These are phyloP conservation scores for Thyatira batis DNA, from an alignment of 2,888 invertebrate species.

Conservation along the genomic window DNA sequence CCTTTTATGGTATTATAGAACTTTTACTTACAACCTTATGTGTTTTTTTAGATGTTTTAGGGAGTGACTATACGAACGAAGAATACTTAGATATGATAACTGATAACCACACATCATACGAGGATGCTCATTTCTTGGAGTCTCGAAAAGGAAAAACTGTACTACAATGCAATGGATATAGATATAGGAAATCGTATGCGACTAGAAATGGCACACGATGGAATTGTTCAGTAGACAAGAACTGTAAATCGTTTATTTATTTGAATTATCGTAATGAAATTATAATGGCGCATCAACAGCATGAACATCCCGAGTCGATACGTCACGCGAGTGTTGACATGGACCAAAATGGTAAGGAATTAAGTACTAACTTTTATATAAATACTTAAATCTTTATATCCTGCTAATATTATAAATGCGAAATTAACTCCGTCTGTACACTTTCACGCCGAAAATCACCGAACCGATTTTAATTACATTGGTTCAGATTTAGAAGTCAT, in stretches of 20 bases:
- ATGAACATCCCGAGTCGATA: constrained; percentile 41
- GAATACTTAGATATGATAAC: constrained; percentile 17
- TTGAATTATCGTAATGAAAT: constrained; percentile 61
- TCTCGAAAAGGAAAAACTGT: constrained; percentile 53
- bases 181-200: constrained; percentile 57
- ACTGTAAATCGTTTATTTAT: constrained; percentile 56
- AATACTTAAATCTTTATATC: no score
- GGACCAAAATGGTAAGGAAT: constrained; percentile 45
- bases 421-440: not conserved
- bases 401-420: no score
- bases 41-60: constrained; percentile 7
- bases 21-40: not conserved
- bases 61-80: constrained; percentile 10
- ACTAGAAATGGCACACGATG: constrained; percentile 57
- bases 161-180: constrained; percentile 55
- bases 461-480: no score
- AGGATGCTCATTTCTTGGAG: constrained; percentile 49
- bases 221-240: constrained; percentile 55
- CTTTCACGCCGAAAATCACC: no score
- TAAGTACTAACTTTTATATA: no score
- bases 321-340: constrained; percentile 27
- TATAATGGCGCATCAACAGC: constrained; percentile 46
- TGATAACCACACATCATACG: constrained; percentile 22
- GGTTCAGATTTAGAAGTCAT: no score
- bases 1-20: not conserved